A percentile compares a stretch with the other conserved stretches of the same genome.
Evolutionary conservation across 2,888 invertebrate species (phyloP).

Genomic region (Leucoptera coffeella): DNA sequence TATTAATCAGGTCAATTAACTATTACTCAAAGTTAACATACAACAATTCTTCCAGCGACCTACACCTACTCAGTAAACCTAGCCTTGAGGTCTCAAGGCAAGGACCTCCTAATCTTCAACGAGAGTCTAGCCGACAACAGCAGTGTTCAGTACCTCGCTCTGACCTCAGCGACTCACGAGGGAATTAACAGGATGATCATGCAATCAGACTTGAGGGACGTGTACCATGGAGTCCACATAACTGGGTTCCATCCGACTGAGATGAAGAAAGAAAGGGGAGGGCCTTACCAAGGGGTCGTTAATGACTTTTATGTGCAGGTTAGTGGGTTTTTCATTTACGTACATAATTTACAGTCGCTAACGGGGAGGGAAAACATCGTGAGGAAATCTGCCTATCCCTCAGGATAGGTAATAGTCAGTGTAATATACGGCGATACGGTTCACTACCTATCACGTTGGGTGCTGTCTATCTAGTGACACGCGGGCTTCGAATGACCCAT

Average conservation of each 20-base stretch:
- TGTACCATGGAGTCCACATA: slow-evolving; percentile 74
- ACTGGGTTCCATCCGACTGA: slow-evolving; percentile 58
- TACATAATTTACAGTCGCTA: too few relatives aligned
- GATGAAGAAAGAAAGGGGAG: slow-evolving; percentile 41
- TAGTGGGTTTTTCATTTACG: too few relatives aligned
- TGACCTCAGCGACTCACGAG: slow-evolving; percentile 64
- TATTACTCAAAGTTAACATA: too few relatives aligned
- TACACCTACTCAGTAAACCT: slow-evolving; percentile 78
- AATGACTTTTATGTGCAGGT: slow-evolving; percentile 74
- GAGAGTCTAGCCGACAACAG: slow-evolving; percentile 52
- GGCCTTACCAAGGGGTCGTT: slow-evolving; percentile 51
- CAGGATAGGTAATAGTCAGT: too few relatives aligned
- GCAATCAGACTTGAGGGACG: slow-evolving; percentile 80
- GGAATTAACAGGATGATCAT: slow-evolving; percentile 83
- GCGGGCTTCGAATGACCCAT: too few relatives aligned
- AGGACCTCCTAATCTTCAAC: slow-evolving; percentile 57
- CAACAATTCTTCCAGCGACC: slow-evolving; percentile 72
- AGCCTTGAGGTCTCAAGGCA: slow-evolving; percentile 64
- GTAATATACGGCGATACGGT: too few relatives aligned
- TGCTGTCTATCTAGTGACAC: too few relatives aligned
- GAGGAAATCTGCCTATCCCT: too few relatives aligned
- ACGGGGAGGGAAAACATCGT: too few relatives aligned
- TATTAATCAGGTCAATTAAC: too few relatives aligned
- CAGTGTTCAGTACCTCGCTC: slow-evolving; percentile 56
- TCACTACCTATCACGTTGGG: too few relatives aligned